Conservation (phyloP, 2,797 vertebrate genomes). For the Ptychadena robeensis region DNA sequence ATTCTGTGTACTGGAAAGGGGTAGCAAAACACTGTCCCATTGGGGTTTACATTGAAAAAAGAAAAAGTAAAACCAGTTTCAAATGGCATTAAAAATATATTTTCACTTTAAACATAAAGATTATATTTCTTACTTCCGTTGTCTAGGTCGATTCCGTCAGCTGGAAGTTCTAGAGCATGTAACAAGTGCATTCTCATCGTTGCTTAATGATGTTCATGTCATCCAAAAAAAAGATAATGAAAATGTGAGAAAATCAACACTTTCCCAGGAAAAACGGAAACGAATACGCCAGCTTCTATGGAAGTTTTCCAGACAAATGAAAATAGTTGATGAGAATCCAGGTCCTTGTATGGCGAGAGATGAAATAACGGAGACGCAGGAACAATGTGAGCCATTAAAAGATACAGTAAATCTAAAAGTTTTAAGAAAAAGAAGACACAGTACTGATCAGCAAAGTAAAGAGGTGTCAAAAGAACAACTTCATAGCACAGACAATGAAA, state of each 20-base stretch:
- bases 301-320: slow-evolving; percentile 72
- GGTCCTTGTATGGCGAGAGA: not conserved
- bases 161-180: slow-evolving; percentile 81
- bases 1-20: too few relatives aligned
- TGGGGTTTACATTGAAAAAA: too few relatives aligned
- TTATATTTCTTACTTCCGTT: not conserved
- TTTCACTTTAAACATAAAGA: not conserved
- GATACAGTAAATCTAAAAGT: not conserved
- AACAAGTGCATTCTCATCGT: slow-evolving; percentile 77
- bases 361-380: not conserved
- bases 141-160: slow-evolving; percentile 80
- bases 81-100: too few relatives aligned
- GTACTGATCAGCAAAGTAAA: slow-evolving; percentile 45
- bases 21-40: too few relatives aligned
- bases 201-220: slow-evolving; percentile 68
- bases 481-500: slow-evolving; percentile 21
- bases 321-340: slow-evolving; percentile 39
- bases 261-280: slow-evolving; percentile 64
- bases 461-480: slow-evolving; percentile 65
- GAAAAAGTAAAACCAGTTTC: too few relatives aligned
- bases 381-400: slow-evolving; percentile 32
- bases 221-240: slow-evolving; percentile 40
- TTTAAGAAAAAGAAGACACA: slow-evolving; percentile 56
- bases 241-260: slow-evolving; percentile 34
- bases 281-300: slow-evolving; percentile 73